phyloP scores from a whole-genome alignment of 2,113 vertebrate genomes.

The Copsychus sechellarum region DNA sequence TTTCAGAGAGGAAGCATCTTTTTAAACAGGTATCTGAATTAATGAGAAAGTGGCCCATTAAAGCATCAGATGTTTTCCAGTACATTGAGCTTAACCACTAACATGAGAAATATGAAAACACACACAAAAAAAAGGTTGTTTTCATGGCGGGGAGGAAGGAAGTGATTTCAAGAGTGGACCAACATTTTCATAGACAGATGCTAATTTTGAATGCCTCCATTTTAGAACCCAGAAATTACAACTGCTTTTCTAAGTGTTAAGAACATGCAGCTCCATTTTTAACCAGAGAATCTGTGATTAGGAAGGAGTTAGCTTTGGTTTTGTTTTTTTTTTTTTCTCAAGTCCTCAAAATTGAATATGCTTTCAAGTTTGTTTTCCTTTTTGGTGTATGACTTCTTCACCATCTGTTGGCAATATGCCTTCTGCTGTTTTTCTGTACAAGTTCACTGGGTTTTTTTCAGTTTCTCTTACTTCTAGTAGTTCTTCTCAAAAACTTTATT shows the following conservation, averaged over 20 bases:
- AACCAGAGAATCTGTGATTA: constrained; percentile 5
- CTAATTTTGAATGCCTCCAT: constrained; percentile 41
- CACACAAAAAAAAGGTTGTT: background rate
- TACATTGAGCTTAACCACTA: background rate
- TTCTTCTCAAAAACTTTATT: background rate
- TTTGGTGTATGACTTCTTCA: background rate
- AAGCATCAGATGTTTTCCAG: background rate
- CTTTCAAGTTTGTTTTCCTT: constrained; percentile 55
- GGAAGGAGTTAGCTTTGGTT: background rate
- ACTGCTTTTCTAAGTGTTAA: background rate
- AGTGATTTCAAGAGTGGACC: constrained; percentile 6
- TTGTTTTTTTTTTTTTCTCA: background rate
- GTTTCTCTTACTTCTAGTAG: background rate
- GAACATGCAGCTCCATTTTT: constrained; percentile 10
- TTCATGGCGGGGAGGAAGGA: background rate
- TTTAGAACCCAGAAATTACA: constrained; percentile 42
- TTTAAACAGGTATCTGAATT: background rate
- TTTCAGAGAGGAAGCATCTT: background rate
- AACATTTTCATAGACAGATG: background rate
- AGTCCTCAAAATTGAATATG: constrained; percentile 12
- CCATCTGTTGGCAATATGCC: constrained; percentile 56
- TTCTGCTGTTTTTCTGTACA: background rate
- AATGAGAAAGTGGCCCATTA: background rate
- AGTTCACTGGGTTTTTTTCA: background rate
- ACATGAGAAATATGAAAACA: background rate